Evolutionary conservation across 2,888 invertebrate genomes (phyloP).

Genomic region (Heteropelma amictum): DNA sequence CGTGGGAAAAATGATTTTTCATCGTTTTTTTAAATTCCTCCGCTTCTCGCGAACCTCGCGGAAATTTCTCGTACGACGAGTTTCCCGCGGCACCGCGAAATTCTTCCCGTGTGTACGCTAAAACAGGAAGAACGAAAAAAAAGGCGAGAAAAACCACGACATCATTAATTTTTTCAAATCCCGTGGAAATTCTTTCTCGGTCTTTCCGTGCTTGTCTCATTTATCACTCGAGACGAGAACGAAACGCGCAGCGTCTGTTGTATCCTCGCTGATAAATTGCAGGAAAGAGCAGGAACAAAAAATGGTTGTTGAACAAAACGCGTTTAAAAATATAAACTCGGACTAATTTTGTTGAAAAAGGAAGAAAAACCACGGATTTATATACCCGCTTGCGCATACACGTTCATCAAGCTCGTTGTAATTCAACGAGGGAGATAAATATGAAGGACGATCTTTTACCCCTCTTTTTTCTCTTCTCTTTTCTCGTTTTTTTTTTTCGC

Average conservation of each 20-base stretch:
- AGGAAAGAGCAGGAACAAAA: neutral
- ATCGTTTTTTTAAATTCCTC: too few relatives aligned
- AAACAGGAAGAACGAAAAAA: too few relatives aligned
- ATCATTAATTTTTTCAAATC: conserved; percentile 18
- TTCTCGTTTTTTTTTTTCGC: conserved; percentile 22
- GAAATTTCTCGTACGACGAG: too few relatives aligned
- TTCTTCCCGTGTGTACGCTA: too few relatives aligned
- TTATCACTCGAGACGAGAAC: conserved; percentile 12
- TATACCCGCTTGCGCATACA: neutral
- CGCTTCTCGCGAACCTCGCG: too few relatives aligned
- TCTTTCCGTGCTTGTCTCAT: conserved; percentile 2
- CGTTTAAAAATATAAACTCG: too few relatives aligned
- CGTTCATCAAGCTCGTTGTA: conserved; percentile 14
- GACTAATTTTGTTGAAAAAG: too few relatives aligned
- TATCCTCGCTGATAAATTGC: conserved; percentile 32
- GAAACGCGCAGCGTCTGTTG: conserved; percentile 8
- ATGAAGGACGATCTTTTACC: conserved; percentile 22
- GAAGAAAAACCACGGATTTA: too few relatives aligned
- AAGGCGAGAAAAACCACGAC: neutral
- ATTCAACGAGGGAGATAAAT: conserved; percentile 47
- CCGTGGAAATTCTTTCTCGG: neutral
- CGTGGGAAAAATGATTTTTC: too few relatives aligned
- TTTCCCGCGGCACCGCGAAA: too few relatives aligned
- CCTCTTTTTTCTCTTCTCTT: too few relatives aligned
- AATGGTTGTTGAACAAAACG: too few relatives aligned